Conservation (phyloP, 2,888 invertebrate genomes). For the Argynnis bischoffii region DNA sequence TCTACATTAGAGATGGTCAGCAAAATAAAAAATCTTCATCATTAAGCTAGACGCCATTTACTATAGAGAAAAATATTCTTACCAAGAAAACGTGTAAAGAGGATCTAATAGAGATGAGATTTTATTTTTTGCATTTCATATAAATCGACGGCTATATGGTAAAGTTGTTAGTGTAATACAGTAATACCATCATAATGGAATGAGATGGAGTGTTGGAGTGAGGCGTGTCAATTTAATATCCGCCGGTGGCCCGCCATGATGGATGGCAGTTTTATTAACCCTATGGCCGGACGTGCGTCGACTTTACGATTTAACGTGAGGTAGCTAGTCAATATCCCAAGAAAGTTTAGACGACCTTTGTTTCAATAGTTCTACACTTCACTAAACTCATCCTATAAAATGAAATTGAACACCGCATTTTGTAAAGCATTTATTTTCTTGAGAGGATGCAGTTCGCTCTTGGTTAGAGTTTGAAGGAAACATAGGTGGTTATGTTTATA, state of each 20-base stretch:
- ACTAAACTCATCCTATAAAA: slow-evolving; percentile 17
- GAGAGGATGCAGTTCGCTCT: no score
- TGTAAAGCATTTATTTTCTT: not conserved
- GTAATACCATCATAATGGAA: slow-evolving; percentile 60
- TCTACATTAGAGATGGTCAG: slow-evolving; percentile 1
- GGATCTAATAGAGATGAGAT: slow-evolving; percentile 37
- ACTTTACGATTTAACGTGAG: slow-evolving; percentile 54
- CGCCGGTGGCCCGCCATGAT: slow-evolving; percentile 68
- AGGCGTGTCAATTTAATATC: slow-evolving; percentile 79
- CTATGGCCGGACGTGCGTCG: slow-evolving; percentile 52
- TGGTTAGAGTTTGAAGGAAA: no score
- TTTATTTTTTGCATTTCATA: slow-evolving; percentile 23
- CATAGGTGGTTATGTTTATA: no score
- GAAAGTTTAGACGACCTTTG: slow-evolving; percentile 46
- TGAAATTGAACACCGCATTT: not conserved
- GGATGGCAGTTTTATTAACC: slow-evolving; percentile 69
- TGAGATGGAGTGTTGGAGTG: slow-evolving; percentile 61
- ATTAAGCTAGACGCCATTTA: slow-evolving; percentile 8
- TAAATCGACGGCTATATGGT: slow-evolving; percentile 26
- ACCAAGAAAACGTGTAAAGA: slow-evolving; percentile 24
- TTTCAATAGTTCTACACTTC: slow-evolving; percentile 30
- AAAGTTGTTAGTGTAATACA: slow-evolving; percentile 41
- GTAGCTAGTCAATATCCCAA: slow-evolving; percentile 48
- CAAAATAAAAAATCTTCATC: slow-evolving; percentile 3
- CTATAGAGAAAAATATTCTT: not conserved